These are phyloP conservation scores for Acrocera orbiculus DNA, from an alignment of 2,888 invertebrate genomes.

Conservation along the genomic window DNA sequence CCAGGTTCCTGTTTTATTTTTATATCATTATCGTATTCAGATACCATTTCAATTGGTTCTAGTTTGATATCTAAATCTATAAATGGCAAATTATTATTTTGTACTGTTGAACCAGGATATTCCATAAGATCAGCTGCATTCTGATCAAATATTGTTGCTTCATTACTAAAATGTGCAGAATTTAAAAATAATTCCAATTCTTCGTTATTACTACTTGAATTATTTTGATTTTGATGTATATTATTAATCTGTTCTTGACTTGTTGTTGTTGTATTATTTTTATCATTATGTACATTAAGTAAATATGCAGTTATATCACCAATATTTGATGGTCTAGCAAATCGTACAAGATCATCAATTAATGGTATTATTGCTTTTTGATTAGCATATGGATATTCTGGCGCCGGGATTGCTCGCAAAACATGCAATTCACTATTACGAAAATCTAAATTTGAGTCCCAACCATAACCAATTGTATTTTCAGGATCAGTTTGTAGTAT, in stretches of 20 bases:
- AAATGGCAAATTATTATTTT: constrained; percentile 24
- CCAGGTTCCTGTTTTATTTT: too few species aligned
- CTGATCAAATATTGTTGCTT: constrained; percentile 36
- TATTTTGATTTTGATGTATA: constrained; percentile 1
- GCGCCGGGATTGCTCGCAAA: constrained; percentile 25
- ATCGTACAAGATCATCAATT: constrained; percentile 32
- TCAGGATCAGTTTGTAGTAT: constrained; percentile 61
- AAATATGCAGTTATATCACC: constrained; percentile 39
- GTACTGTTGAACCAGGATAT: constrained; percentile 30
- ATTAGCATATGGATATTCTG: constrained; percentile 29
- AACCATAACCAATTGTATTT: constrained; percentile 42
- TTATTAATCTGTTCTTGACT: too few species aligned
- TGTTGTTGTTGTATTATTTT: constrained; percentile 18
- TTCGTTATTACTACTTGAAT: constrained; percentile 2
- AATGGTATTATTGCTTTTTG: constrained; percentile 30
- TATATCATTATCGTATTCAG: too few species aligned
- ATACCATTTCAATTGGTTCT: too few species aligned
- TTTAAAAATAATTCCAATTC: constrained; percentile 24
- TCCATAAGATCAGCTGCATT: constrained; percentile 41
- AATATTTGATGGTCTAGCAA: constrained; percentile 47
- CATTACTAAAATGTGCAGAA: constrained; percentile 24
- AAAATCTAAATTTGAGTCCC: constrained; percentile 25
- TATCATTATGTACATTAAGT: constrained; percentile 35
- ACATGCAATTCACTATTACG: constrained; percentile 28
- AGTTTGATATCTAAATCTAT: too few species aligned